Base-by-base conservation (phyloP, 1,140 invertebrate species). In the Drosophila tropicalis region DNA sequence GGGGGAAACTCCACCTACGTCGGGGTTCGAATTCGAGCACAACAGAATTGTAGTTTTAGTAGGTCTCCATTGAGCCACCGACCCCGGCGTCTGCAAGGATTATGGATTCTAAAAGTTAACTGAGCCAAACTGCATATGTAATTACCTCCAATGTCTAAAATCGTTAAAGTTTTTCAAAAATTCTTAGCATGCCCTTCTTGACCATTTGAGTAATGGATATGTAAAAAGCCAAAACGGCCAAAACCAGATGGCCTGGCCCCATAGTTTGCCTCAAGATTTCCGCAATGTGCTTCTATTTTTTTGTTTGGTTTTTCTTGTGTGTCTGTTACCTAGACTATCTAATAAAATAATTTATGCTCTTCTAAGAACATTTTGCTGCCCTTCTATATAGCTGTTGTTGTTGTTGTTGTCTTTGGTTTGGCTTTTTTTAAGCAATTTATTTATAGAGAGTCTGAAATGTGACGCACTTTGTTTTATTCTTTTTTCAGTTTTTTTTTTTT, bases 301-400 rank as follows among this genome's bases (percentile, higher is more conserved):
- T 29, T 29, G 3, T 29, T 29, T 29, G 3, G 19, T 29, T 29
- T 5, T 29, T 3, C 5, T 29, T 19, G 34, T 36, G 9, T 22
- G 44, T 51, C 17, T 51, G 17, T 51, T 51, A 51, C 44, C 44
- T 51, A 51, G 44, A 51, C 70, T 57, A 66, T 63, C 74, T 79
- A 76, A 79, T 77, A 70, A 79, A 79, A 72, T 76, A 79, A 71
- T 78, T 79, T 77, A 77, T 73, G 74, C 54, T 73, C 77, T 77
- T 79, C 66, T 67, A 70, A 70, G 74, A 77, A 77, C 63, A 63
- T 73, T 73, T 66, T 61, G 17, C 61, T 69, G 76, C 77, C 77
- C 76, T 79, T 79, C 65, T 73, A 68, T 62, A 47, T 7, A 36
- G 10, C 39, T 51, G 39, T 15, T 12, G 22, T 51, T 44, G 25